Conservation (phyloP, 2,797 vertebrate genomes). For the Sebastes itinus region DNA sequence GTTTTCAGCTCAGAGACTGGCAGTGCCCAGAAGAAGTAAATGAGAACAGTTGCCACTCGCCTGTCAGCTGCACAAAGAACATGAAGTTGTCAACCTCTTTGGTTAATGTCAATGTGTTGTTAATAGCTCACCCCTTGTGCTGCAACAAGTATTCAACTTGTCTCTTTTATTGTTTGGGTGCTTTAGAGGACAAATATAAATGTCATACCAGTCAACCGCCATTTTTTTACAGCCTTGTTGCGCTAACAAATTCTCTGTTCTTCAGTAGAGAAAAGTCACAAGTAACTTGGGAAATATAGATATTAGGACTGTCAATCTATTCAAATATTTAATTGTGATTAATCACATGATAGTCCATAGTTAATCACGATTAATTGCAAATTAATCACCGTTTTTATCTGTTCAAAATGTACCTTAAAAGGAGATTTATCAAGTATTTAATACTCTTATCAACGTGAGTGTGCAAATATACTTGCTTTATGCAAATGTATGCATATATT, state of each 20-base stretch:
- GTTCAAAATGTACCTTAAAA: no score
- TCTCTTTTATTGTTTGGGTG: slow-evolving; percentile 18
- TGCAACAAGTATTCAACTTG: neutral
- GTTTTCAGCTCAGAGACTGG: slow-evolving; percentile 32
- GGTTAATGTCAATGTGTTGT: slow-evolving; percentile 18
- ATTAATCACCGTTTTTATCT: no score
- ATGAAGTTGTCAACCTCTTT: slow-evolving; percentile 21
- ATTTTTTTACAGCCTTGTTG: neutral
- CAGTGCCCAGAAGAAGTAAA: slow-evolving; percentile 12
- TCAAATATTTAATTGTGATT: no score
- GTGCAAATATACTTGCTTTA: no score
- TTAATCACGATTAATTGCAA: no score
- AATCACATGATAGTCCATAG: no score
- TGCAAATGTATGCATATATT: no score
- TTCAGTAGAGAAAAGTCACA: neutral
- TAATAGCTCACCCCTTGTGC: neutral
- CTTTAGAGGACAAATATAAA: neutral
- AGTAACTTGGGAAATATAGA: neutral
- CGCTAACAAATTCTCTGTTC: neutral
- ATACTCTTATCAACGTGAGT: no score
- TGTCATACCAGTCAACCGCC: neutral
- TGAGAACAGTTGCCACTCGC: slow-evolving; percentile 10
- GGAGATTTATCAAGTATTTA: no score
- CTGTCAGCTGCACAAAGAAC: slow-evolving; percentile 19
- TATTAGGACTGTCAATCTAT: neutral